phyloP scores from a whole-genome alignment of 2,113 vertebrate genomes.

The Urocynchramus pylzowi region DNA sequence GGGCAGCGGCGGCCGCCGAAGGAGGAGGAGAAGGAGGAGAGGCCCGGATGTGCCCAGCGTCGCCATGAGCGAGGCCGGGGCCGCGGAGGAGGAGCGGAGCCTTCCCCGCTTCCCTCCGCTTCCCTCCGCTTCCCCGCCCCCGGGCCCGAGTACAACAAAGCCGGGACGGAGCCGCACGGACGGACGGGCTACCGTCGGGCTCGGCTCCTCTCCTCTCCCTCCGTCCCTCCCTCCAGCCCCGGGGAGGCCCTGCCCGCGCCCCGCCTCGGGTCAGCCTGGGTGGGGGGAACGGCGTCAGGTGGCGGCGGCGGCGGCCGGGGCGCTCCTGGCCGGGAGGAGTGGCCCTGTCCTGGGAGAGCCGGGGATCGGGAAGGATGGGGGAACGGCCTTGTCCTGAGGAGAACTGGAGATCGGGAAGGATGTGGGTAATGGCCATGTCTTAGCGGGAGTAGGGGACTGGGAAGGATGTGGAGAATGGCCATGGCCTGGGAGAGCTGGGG shows the following conservation, averaged over 20 bases:
- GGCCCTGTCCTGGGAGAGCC: background rate
- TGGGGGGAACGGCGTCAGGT: background rate
- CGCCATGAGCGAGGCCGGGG: conserved; percentile 73
- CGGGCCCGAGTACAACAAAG: conserved; percentile 47
- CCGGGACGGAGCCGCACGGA: background rate
- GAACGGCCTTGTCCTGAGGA: background rate
- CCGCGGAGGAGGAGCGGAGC: conserved; percentile 37
- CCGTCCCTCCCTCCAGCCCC: background rate
- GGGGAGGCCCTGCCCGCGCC: background rate
- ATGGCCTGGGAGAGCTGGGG: background rate
- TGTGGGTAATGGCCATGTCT: accelerated
- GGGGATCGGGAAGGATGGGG: background rate
- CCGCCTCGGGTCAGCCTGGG: background rate
- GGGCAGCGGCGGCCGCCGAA: conserved; percentile 49
- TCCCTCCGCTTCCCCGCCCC: conserved; percentile 63
- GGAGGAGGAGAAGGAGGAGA: conserved; percentile 57
- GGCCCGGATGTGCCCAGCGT: conserved; percentile 89
- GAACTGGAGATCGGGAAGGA: background rate
- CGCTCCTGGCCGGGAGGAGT: background rate
- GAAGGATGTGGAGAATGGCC: background rate
- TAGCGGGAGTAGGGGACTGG: accelerated
- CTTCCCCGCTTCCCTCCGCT: conserved; percentile 42
- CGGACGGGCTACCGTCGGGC: background rate
- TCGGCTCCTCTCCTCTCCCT: background rate
- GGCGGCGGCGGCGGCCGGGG: background rate